Base-by-base conservation (phyloP, 1,140 invertebrate species). In the Hetaerina americana region DNA sequence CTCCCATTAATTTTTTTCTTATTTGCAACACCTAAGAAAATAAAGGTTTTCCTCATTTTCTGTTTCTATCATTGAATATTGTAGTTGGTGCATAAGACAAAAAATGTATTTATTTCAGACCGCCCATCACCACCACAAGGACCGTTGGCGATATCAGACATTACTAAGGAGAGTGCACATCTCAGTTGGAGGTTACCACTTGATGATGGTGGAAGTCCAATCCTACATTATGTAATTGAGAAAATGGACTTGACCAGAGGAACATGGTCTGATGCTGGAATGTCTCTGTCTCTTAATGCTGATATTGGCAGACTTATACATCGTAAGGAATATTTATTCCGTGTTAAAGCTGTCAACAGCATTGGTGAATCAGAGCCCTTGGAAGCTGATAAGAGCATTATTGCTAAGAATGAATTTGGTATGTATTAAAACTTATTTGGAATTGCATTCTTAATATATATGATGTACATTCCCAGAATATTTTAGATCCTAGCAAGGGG, bases 221-320 rank as follows among this genome's bases (percentile, higher is more conserved):
- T 97, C 77, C 82, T 95, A n/a, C 95, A 97, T 79, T 99, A 99
- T 78, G 85, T 98, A 28, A 88, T 99, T 72, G 96, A 99, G 80
- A 99, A 98, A 82, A 97, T 97, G 93, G 97, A 98, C 78, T 85
- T 95, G 0, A 90, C 93, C 0, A 86, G 95, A 74, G 96, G 95
- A 70, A 95, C 94, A 2, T 99, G 97, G 97, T 90, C 92, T 22
- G 94, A 96, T 80, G 94, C 93, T 76, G 93, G 93, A 40, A 93
- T 93, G 89, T 90, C 91, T 73, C 92, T 88, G 72, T 87, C 88
- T 74, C 86, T 94, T 3, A 91, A 88, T 26, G 91, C 93, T 76
- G 90, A 96, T 78, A 91, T 97, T 0, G 89, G 86, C 8, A 86
- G 93, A 76, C 84, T 99, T 8, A 88, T 95, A 49, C 94, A 97